Percentiles rank a stretch among this genome's conserved stretches.
Conservation (phyloP, 2,797 vertebrate species). For the Pseudomugil tenellus region DNA sequence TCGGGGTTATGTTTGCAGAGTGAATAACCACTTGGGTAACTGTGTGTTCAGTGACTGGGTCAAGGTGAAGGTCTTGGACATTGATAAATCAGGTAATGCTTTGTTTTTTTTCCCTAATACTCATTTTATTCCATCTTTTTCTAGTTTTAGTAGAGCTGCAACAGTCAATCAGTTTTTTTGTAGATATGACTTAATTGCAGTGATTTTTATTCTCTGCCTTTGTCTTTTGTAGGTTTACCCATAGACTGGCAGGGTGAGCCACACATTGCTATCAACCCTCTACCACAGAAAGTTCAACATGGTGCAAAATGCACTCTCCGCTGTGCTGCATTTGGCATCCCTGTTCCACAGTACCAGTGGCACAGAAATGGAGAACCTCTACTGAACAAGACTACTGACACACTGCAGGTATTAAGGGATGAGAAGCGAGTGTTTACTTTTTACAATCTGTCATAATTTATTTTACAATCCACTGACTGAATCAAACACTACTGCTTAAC, state of each 20-base stretch:
- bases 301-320: slow-evolving; percentile 75
- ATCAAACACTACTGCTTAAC: not conserved
- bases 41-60: slow-evolving; percentile 85
- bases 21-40: slow-evolving; percentile 81
- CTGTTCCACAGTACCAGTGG: slow-evolving; percentile 87
- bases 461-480: not conserved
- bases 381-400: slow-evolving; percentile 71
- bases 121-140: not conserved
- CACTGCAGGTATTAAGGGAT: slow-evolving; percentile 75
- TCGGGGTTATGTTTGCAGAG: slow-evolving; percentile 83
- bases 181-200: not conserved
- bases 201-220: slow-evolving; percentile 10
- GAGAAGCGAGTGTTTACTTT: slow-evolving; percentile 20
- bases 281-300: slow-evolving; percentile 66
- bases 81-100: slow-evolving; percentile 74
- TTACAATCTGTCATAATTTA: slow-evolving; percentile 22
- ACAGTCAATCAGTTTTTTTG: not conserved
- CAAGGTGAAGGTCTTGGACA: slow-evolving; percentile 85
- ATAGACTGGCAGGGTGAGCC: slow-evolving; percentile 85
- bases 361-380: slow-evolving; percentile 85
- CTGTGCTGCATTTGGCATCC: slow-evolving; percentile 86
- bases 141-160: not conserved
- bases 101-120: not conserved
- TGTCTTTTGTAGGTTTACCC: slow-evolving; percentile 71
- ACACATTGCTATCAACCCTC: slow-evolving; percentile 80